Evolutionary conservation across 2,888 invertebrate species (phyloP).

Genomic region (Crematogaster levior): DNA sequence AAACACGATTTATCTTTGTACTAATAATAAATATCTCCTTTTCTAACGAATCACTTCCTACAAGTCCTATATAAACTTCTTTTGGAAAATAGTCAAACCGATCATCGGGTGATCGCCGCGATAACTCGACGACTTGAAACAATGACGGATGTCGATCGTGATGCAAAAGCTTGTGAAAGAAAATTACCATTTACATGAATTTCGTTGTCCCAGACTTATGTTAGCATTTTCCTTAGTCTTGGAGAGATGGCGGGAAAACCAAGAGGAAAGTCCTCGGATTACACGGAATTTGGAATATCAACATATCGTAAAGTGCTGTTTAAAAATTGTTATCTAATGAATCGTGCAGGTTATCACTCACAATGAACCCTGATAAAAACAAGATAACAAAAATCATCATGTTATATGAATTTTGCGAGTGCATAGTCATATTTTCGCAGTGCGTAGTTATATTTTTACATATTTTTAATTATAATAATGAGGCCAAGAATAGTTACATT

Average conservation of each 20-base stretch:
- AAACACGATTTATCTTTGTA: not conserved
- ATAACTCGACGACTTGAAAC: not conserved
- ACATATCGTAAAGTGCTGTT: not conserved
- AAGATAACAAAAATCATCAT: not conserved
- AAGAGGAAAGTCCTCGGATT: not conserved
- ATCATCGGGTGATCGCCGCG: not conserved
- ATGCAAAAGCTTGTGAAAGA: not conserved
- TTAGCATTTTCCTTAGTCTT: not conserved
- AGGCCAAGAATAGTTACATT: no score
- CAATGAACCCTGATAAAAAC: not conserved
- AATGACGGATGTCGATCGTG: not conserved
- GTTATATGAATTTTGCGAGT: not conserved
- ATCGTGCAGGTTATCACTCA: constrained; percentile 14
- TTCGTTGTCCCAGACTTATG: not conserved
- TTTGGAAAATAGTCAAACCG: no score
- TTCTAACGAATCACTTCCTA: not conserved
- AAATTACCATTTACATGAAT: not conserved
- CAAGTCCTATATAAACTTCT: not conserved
- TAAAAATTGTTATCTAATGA: no score
- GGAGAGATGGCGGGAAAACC: not conserved
- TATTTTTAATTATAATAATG: no score
- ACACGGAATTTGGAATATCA: not conserved
- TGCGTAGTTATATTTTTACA: no score
- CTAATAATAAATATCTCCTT: not conserved
- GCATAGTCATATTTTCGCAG: no score